A percentile compares a stretch with the other conserved stretches of the same genome.
Conservation (phyloP, 2,797 vertebrate species). For the Ceyx erithaca region DNA sequence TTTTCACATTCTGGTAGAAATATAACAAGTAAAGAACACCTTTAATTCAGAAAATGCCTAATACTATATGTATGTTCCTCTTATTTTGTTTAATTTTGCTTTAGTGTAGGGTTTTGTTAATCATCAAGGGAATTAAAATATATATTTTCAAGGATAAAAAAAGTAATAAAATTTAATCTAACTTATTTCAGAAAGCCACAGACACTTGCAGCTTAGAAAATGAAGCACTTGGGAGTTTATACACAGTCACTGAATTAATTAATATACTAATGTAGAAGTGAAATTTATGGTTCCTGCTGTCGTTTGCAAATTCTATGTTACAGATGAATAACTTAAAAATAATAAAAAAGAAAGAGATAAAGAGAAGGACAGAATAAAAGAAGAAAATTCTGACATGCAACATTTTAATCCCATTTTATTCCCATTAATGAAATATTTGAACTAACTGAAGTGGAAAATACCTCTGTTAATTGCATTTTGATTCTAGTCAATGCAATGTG, state of each 20-base stretch:
- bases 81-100: not conserved
- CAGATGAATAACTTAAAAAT: not conserved
- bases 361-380: not conserved
- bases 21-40: not conserved
- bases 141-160: not conserved
- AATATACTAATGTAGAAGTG: not conserved
- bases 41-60: not conserved
- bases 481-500: not conserved
- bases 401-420: not conserved
- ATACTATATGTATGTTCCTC: not conserved
- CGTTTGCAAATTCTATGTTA: not conserved
- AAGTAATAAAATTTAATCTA: not conserved
- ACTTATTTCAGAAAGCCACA: not conserved
- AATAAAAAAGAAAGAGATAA: not conserved
- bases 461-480: not conserved
- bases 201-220: not conserved
- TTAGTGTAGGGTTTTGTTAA: not conserved
- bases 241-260: not conserved
- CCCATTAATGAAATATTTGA: not conserved
- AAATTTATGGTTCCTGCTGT: not conserved
- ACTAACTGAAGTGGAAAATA: slow-evolving; percentile 6
- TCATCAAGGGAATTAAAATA: not conserved
- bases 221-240: not conserved
- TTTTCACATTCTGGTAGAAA: not conserved
- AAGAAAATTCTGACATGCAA: not conserved